Evolutionary conservation across 2,113 vertebrate genomes (phyloP), one percentile per base, ranked within the genome.

Genomic region (Nycticebus coucang): DNA sequence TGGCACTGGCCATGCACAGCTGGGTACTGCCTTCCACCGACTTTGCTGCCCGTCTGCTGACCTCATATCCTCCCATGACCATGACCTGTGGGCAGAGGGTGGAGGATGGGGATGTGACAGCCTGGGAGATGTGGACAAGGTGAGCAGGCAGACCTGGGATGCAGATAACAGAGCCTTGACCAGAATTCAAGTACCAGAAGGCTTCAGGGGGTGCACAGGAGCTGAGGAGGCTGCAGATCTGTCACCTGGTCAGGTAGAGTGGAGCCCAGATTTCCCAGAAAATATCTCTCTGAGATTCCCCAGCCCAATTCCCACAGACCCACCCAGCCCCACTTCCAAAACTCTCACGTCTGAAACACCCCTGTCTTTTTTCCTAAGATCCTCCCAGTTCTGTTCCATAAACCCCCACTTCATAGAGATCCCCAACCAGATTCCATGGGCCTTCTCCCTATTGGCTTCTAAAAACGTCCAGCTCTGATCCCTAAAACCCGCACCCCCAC

Each of bases 21-120:
- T 98, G 98, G 98, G 98, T 98, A 72, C 85, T 98, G 74, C 97
- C 98, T 13, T 98, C 98, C 0, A 82, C 97, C 0, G 97, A 98
- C 35, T 90, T 98, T 2, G 98, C 98, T 6, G 91, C 78, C 30
- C 97, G 93, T 5, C 97, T 98, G 88, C 97, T 98, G 91, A 93
- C 92, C 45, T 96, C 96, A 98, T 98, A 98, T 98, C 98, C 98
- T 98, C 62, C 55, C 21, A 0, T 24, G 57, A 41, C 59, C 5
- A 7, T 5, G 24, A 72, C 28, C 82, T 57, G 33, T 7, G 28
- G 35, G 37, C 5, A 33, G 30, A 84, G 85, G 89, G 93, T 0
- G 2, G 35, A 24, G 79, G 87, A 84, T 19, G 26, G 86, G 45
- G 18, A 15, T 0, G 0, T 18, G 19, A 35, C 13, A 62, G 7